Percentiles rank a stretch among this genome's conserved stretches.
These are phyloP conservation scores for Drosophila micromelanica DNA, from an alignment of 1,140 invertebrate genomes.

Conservation along the genomic window DNA sequence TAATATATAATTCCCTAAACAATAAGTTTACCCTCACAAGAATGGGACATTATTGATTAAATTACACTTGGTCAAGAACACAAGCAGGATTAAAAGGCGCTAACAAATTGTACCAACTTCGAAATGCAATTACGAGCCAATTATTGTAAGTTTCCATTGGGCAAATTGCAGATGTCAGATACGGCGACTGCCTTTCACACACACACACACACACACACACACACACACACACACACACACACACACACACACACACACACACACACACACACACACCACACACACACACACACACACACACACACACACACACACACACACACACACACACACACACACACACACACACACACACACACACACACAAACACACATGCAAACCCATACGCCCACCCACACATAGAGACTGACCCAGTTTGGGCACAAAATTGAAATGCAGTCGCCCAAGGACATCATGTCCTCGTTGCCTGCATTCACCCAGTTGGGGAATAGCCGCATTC, in stretches of 20 bases:
- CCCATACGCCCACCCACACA: conserved; percentile 3
- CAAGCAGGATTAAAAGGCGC: background rate
- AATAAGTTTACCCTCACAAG: too few relatives aligned
- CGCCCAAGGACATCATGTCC: conserved; percentile 48
- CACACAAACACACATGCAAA: background rate
- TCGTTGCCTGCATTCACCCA: conserved; percentile 23
- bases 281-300: conserved; percentile 8
- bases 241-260: conserved; percentile 3
- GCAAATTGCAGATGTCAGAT: conserved; percentile 19
- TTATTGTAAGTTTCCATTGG: conserved; percentile 20
- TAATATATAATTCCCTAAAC: too few relatives aligned
- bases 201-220: conserved; percentile 1
- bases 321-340: background rate
- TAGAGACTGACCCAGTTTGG: conserved; percentile 41
- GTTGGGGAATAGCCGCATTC: conserved; percentile 26
- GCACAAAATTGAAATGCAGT: conserved; percentile 59
- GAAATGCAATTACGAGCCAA: conserved; percentile 31
- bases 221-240: conserved; percentile 1
- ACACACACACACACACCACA: background rate
- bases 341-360: conserved; percentile 7
- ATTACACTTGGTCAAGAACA: too few relatives aligned
- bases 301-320: background rate
- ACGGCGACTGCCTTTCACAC: background rate
- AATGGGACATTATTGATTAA: too few relatives aligned
- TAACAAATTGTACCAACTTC: background rate